phyloP scores from a whole-genome alignment of 2,113 vertebrate species.

The Erythrolamprus reginae region DNA sequence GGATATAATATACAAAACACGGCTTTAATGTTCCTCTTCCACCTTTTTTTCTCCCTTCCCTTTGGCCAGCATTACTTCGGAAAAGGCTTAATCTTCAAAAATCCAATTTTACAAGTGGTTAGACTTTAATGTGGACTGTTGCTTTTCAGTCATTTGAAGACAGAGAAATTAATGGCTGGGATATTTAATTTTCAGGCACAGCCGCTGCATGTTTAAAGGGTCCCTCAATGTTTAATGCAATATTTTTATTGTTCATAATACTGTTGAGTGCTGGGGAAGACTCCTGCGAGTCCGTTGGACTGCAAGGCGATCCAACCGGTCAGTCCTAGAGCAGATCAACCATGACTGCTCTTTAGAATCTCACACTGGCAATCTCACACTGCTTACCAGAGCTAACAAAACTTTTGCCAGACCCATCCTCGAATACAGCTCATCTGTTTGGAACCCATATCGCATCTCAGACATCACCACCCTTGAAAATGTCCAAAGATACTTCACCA shows the following conservation, averaged over 20 bases:
- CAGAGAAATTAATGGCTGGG: constrained; percentile 55
- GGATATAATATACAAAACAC: background rate
- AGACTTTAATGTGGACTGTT: constrained; percentile 66
- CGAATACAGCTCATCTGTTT: too few relatives aligned
- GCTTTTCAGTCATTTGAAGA: constrained; percentile 65
- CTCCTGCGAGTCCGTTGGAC: too few relatives aligned
- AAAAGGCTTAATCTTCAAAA: constrained; percentile 60
- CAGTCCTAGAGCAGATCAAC: too few relatives aligned
- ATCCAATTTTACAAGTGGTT: constrained; percentile 72
- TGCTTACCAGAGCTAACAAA: too few relatives aligned
- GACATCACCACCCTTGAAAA: too few relatives aligned
- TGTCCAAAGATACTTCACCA: too few relatives aligned
- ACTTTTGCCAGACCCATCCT: too few relatives aligned
- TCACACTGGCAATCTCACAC: too few relatives aligned
- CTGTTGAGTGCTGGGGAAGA: background rate
- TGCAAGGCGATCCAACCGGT: too few relatives aligned
- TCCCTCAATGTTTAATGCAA: constrained; percentile 24
- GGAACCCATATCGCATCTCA: too few relatives aligned
- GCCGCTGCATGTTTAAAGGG: constrained; percentile 30
- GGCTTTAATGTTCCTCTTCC: constrained; percentile 10
- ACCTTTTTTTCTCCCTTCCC: background rate
- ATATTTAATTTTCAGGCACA: constrained; percentile 48
- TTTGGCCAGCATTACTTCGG: constrained; percentile 35
- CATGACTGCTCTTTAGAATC: too few relatives aligned
- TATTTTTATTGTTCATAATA: constrained; percentile 47